phyloP scores from a whole-genome alignment of 2,113 vertebrate species.

The Peromyscus californicus region DNA sequence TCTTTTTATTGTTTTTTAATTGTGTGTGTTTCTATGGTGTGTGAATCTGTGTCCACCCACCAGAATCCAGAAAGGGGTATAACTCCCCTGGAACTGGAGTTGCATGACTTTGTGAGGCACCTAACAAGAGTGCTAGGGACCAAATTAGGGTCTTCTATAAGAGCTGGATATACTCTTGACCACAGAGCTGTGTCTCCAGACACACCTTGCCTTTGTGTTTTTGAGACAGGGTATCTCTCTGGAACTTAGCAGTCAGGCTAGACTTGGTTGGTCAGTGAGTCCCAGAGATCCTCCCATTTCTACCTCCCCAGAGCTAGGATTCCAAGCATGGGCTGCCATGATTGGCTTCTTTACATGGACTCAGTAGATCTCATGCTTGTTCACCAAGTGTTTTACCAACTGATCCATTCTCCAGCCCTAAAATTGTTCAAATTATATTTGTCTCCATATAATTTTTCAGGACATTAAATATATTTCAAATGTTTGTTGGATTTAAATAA shows the following conservation, averaged over 20 bases:
- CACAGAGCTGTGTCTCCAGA: background rate
- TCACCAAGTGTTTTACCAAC: background rate
- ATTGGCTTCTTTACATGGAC: background rate
- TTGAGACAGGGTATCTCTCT: background rate
- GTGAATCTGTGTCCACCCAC: background rate
- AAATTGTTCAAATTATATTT: background rate
- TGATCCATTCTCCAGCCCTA: background rate
- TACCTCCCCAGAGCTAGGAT: background rate
- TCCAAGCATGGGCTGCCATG: background rate
- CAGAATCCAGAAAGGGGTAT: background rate
- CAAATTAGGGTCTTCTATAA: background rate
- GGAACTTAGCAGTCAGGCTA: background rate
- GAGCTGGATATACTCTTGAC: background rate
- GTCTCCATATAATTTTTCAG: conserved; percentile 19
- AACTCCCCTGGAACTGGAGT: background rate
- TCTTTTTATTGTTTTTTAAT: background rate
- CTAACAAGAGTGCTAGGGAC: background rate
- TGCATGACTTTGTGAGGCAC: background rate
- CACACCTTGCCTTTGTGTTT: background rate
- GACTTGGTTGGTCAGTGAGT: background rate
- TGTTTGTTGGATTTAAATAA: background rate
- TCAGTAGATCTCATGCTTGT: background rate
- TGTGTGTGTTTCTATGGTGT: background rate
- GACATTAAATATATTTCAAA: conserved; percentile 26
- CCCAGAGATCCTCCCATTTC: background rate